phyloP scores from a whole-genome alignment of 1,140 invertebrate genomes.

The Anastatus disparis region DNA sequence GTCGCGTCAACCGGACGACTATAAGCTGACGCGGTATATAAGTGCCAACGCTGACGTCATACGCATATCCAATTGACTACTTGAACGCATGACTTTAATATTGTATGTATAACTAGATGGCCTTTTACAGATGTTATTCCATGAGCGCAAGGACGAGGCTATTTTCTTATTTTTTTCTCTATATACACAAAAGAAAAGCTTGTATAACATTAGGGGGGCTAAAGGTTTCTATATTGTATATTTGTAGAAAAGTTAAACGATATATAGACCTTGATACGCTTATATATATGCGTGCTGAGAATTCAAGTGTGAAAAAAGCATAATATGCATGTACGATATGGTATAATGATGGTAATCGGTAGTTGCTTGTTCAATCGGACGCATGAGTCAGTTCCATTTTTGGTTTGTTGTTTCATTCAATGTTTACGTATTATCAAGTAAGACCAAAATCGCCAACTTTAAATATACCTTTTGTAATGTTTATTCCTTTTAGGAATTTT shows the following conservation, averaged over 20 bases:
- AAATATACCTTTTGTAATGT: too few relatives aligned
- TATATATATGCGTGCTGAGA: too few relatives aligned
- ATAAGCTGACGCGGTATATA: neutral
- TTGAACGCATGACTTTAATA: neutral
- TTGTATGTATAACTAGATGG: neutral
- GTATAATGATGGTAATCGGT: too few relatives aligned
- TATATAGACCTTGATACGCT: neutral
- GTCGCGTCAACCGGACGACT: neutral
- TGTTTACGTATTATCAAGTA: too few relatives aligned
- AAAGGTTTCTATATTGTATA: too few relatives aligned
- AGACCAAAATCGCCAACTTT: too few relatives aligned
- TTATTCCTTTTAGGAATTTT: too few relatives aligned
- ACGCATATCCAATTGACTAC: constrained; percentile 20
- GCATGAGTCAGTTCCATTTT: neutral
- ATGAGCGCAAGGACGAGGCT: constrained; percentile 23
- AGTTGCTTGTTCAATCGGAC: too few relatives aligned
- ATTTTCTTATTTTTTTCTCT: neutral
- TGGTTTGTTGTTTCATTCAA: neutral
- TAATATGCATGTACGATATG: neutral
- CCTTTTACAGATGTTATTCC: constrained; percentile 35
- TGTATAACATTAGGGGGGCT: too few relatives aligned
- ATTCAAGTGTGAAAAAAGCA: too few relatives aligned
- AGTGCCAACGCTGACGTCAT: constrained; percentile 4
- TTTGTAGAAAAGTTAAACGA: too few relatives aligned
- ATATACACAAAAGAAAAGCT: too few relatives aligned